Percentiles rank a stretch among this genome's conserved stretches.
Conservation (phyloP, 2,113 vertebrate species). For the Urocynchramus pylzowi region DNA sequence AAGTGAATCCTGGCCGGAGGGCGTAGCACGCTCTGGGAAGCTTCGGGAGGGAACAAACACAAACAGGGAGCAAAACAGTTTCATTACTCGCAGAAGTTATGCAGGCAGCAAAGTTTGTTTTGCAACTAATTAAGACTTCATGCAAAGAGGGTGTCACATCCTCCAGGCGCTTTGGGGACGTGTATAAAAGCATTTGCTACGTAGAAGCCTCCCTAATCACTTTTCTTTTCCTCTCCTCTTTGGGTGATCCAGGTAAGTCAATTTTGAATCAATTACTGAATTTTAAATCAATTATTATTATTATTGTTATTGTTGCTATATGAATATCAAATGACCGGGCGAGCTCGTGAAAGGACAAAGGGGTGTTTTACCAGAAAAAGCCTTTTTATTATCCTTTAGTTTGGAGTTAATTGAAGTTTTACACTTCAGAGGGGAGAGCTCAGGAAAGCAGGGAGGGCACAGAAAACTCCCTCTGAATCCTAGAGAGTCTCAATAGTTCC, state of each 20-base stretch:
- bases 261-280: conserved; percentile 20
- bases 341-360: not conserved
- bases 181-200: conserved; percentile 61
- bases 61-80: conserved; percentile 56
- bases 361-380: not conserved
- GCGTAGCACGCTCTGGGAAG: not conserved
- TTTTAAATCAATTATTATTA: conserved; percentile 14
- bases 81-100: conserved; percentile 56
- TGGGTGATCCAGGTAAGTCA: conserved; percentile 46
- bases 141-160: conserved; percentile 65
- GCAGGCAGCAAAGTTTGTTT: conserved; percentile 63
- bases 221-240: conserved; percentile 47
- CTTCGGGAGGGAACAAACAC: not conserved
- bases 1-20: not conserved
- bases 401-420: not conserved
- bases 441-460: not conserved
- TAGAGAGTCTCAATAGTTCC: not conserved
- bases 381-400: not conserved
- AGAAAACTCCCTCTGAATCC: not conserved
- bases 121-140: conserved; percentile 63
- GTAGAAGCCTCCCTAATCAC: conserved; percentile 7
- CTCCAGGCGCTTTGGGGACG: conserved; percentile 38
- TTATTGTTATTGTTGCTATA: not conserved
- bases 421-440: not conserved
- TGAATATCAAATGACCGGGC: not conserved